Base-by-base conservation (phyloP, 1,140 invertebrate genomes). In the Calliopsis andreniformis region DNA sequence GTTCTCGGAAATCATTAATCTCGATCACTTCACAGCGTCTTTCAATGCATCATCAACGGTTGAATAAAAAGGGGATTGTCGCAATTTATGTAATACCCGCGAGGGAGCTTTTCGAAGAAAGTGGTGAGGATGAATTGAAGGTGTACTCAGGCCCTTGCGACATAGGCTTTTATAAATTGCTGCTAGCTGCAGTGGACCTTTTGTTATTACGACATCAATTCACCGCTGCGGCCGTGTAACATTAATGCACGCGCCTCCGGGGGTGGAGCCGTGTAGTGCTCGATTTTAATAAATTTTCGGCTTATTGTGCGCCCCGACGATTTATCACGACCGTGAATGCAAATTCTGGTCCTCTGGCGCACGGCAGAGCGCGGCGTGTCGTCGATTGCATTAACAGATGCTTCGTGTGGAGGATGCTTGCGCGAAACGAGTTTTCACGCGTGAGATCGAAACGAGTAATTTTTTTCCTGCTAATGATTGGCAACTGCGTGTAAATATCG, bases 281-380 rank as follows among this genome's bases (percentile, higher is more conserved):
- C 20, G 58, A 69, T 78, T 82, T 82, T 82, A 82, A 82, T 78
- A 64, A 83, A 82, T 82, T 82, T 62, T 23, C 47, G 20, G 18
- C 62, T 78, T 56, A 55, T 72, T 62, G 47, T 72, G 18, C 32
- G 12, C 23, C 25, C 16, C 16, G 25, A 35, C 23, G 20, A 81
- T 80, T 82, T 81, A 82, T 82, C 66, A 68, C 35, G 32, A 0
- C 14, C n/a, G 20, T 12, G n/a, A 55, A 8, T 18, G 49, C 6
- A 1, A 47, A 43, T 20, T 3, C 35, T 32, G 43, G 20, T 23
- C 1, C 7, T 28, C 25, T 51, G 43, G 62, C 28, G 28, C 32
- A 43, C n/a, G 12, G 7, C 43, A 55, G 75, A 68, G 51, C 7
- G 28, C 25, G 62, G 28, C 42, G 55, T 70, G 1, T 18, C 61